phyloP scores from a whole-genome alignment of 2,113 vertebrate species.

The Rhea americana region DNA sequence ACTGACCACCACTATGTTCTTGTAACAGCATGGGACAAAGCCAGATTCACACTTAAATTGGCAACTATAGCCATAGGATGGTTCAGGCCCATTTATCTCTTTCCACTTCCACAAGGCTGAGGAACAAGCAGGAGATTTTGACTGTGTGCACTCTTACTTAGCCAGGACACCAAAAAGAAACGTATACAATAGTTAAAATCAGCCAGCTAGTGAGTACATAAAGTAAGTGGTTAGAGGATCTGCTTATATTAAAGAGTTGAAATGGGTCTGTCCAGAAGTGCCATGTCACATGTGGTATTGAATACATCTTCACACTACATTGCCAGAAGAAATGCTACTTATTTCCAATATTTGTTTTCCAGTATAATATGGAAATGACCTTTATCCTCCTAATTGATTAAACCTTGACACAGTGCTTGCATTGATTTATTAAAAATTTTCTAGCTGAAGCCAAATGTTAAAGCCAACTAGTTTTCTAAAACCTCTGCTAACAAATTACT shows the following conservation, averaged over 20 bases:
- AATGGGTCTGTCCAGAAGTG: not conserved
- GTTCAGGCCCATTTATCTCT: not conserved
- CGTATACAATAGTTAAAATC: not conserved
- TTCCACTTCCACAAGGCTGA: not conserved
- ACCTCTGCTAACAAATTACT: conserved; percentile 39
- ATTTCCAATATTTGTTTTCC: conserved; percentile 45
- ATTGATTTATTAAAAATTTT: conserved; percentile 48
- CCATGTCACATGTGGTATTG: not conserved
- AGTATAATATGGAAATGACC: not conserved
- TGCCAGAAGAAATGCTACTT: conserved; percentile 33
- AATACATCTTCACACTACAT: conserved; percentile 9
- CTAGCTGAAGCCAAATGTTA: conserved; percentile 20
- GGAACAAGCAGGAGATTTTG: not conserved
- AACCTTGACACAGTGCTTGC: conserved; percentile 31
- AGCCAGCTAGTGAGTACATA: not conserved
- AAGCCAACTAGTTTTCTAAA: conserved; percentile 38
- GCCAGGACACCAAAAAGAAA: not conserved
- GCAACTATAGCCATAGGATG: too few species aligned
- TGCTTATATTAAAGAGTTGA: not conserved
- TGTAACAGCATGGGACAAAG: not conserved
- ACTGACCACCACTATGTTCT: not conserved
- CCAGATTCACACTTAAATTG: not conserved
- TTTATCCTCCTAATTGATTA: conserved; percentile 24
- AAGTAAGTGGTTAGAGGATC: not conserved
- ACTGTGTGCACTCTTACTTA: not conserved